phyloP scores from a whole-genome alignment of 1,140 invertebrate genomes.

The Microplitis demolitor region DNA sequence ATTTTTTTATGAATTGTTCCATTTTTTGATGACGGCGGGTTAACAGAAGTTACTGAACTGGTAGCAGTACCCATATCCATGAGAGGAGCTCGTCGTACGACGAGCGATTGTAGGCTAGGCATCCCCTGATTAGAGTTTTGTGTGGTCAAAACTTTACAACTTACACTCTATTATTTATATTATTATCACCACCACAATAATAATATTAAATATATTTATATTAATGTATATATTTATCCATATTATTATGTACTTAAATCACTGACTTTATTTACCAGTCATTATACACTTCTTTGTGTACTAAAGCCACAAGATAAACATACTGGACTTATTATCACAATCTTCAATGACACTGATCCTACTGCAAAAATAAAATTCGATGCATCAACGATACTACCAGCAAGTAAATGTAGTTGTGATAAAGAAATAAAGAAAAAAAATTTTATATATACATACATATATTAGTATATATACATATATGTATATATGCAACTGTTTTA shows the following conservation, averaged over 20 bases:
- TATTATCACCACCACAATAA: neutral
- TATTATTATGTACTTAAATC: too few relatives aligned
- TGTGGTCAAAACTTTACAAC: conserved; percentile 27
- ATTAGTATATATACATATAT: neutral
- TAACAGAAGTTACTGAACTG: conserved; percentile 54
- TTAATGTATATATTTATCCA: too few relatives aligned
- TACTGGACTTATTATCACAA: too few relatives aligned
- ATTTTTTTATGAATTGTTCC: conserved; percentile 41
- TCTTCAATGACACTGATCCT: too few relatives aligned
- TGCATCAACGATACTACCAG: too few relatives aligned
- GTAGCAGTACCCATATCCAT: conserved; percentile 59
- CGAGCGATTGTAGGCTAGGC: conserved; percentile 62
- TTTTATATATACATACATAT: too few relatives aligned
- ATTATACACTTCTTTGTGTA: too few relatives aligned
- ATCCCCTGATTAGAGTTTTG: conserved; percentile 52
- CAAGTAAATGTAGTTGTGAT: too few relatives aligned
- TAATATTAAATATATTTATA: neutral
- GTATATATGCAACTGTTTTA: neutral
- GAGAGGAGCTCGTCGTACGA: conserved; percentile 58
- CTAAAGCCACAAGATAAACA: too few relatives aligned
- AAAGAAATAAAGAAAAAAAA: too few relatives aligned
- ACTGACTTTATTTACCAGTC: too few relatives aligned
- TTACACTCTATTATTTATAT: neutral
- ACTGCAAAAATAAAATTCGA: too few relatives aligned
- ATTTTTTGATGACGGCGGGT: conserved; percentile 43